Evolutionary conservation across 2,797 vertebrate species (phyloP).

Genomic region (Sitta carolinensis): DNA sequence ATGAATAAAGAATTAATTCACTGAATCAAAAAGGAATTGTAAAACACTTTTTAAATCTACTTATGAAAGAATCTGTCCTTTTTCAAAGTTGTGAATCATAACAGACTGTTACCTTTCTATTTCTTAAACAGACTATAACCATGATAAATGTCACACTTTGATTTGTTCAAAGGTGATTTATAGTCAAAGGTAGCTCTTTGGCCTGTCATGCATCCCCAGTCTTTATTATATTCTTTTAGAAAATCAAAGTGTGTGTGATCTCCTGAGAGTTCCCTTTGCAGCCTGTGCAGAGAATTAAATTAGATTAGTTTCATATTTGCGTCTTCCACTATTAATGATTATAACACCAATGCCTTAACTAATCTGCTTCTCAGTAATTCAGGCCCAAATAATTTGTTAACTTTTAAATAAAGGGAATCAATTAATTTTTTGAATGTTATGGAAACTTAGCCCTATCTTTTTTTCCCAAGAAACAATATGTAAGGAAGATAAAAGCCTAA

Average conservation of each 20-base stretch:
- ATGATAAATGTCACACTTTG: neutral
- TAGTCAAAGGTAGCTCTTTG: neutral
- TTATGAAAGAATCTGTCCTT: neutral
- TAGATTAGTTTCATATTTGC: conserved; percentile 13
- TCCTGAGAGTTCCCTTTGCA: conserved; percentile 6
- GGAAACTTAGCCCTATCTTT: neutral
- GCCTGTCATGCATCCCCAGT: neutral
- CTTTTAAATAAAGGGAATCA: neutral
- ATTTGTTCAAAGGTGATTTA: neutral
- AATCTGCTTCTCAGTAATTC: neutral
- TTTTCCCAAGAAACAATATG: neutral
- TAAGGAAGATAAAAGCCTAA: neutral
- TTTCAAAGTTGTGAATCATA: neutral
- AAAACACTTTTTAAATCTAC: neutral
- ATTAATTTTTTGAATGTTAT: neutral
- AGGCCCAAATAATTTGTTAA: neutral
- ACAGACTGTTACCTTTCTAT: neutral
- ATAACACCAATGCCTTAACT: neutral
- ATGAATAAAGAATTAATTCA: neutral
- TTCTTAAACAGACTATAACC: neutral
- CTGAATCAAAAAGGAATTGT: neutral
- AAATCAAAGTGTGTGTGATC: neutral
- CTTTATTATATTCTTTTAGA: neutral
- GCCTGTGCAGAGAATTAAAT: neutral
- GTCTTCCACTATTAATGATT: neutral